phyloP scores from a whole-genome alignment of 2,113 vertebrate species.

The Cinclus mexicanus region DNA sequence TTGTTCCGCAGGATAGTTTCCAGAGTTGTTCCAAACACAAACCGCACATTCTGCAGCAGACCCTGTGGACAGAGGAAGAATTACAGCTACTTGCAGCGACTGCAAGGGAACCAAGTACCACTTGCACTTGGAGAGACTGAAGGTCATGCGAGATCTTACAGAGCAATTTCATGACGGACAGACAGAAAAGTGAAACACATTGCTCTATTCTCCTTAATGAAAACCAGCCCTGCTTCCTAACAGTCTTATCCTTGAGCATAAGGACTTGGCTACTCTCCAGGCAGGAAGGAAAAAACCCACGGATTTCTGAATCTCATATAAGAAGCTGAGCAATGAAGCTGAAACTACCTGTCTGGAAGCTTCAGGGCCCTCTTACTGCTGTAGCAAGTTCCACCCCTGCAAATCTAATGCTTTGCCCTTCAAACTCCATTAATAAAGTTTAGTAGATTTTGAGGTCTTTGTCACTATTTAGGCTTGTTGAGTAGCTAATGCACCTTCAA shows the following conservation, averaged over 20 bases:
- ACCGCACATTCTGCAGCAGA: slow-evolving; percentile 93
- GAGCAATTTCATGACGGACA: not conserved
- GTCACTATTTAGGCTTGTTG: not conserved
- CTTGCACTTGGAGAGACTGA: not conserved
- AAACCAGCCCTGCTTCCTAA: not conserved
- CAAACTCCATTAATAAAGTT: not conserved
- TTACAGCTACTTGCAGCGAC: slow-evolving; percentile 11
- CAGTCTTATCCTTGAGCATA: not conserved
- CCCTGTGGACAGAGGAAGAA: slow-evolving; percentile 81
- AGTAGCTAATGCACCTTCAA: not conserved
- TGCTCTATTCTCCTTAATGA: not conserved
- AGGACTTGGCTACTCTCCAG: not conserved
- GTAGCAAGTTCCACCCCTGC: not conserved
- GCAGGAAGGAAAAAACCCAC: not conserved
- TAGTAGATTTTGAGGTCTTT: not conserved
- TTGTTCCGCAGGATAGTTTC: slow-evolving; percentile 93
- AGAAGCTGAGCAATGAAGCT: not conserved
- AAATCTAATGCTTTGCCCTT: not conserved
- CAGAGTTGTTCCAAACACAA: slow-evolving; percentile 92
- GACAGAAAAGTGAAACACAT: not conserved
- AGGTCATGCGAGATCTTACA: not conserved
- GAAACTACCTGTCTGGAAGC: not conserved
- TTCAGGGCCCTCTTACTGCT: not conserved
- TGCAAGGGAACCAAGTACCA: not conserved
- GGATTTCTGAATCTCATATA: not conserved